Conservation (phyloP, 2,113 vertebrate genomes). For the Nibea coibor region DNA sequence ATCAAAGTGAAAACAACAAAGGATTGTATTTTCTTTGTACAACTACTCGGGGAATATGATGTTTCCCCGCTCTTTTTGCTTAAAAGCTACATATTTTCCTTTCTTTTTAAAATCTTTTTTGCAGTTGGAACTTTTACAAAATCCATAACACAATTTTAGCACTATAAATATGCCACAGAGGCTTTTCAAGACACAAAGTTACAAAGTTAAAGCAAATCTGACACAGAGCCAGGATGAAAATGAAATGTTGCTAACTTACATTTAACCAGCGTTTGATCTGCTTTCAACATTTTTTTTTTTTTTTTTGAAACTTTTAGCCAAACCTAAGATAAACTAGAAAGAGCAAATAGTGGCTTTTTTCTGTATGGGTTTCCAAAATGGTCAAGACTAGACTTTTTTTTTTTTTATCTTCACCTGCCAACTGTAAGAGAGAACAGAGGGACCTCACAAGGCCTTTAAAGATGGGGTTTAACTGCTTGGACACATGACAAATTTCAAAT, state of each 20-base stretch:
- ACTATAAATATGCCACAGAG: constrained; percentile 15
- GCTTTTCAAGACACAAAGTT: constrained; percentile 17
- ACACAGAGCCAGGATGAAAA: constrained; percentile 30
- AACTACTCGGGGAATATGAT: constrained; percentile 50
- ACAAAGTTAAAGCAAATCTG: constrained; percentile 39
- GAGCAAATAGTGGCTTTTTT: constrained; percentile 38
- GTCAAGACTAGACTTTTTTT: constrained; percentile 20
- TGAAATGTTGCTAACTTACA: constrained; percentile 33
- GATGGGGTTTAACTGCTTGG: constrained; percentile 55
- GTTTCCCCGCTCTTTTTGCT: constrained; percentile 39
- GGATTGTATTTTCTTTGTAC: constrained; percentile 46
- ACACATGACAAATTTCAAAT: constrained; percentile 57
- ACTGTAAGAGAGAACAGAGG: constrained; percentile 49
- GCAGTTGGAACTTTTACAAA: constrained; percentile 33
- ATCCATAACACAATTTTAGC: constrained; percentile 5
- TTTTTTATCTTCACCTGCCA: constrained; percentile 62
- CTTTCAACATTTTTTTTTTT: constrained; percentile 37
- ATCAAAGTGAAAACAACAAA: constrained; percentile 72
- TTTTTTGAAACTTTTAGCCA: constrained; percentile 32
- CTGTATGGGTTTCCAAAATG: constrained; percentile 39
- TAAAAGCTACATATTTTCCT: constrained; percentile 35
- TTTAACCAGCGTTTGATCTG: constrained; percentile 56
- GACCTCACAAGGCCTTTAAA: constrained; percentile 66
- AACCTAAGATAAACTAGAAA: constrained; percentile 53
- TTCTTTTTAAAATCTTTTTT: constrained; percentile 5